Evolutionary conservation across 2,888 invertebrate species (phyloP).

Genomic region (Tenthredo distinguenda): DNA sequence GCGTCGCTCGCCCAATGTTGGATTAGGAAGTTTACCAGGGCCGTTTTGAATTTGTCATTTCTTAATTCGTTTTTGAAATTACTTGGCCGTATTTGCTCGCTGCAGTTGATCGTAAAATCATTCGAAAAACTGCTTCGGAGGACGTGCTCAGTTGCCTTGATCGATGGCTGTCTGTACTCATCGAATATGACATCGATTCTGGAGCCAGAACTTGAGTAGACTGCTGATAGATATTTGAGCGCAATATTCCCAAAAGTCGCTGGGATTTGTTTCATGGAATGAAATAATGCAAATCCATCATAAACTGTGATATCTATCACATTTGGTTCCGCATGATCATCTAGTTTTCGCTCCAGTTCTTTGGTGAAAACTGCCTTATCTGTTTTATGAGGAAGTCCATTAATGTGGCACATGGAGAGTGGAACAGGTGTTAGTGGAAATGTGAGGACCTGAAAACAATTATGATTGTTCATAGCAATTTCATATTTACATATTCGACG

Average conservation of each 20-base stretch:
- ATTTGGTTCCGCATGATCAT: neutral
- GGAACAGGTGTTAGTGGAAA: constrained; percentile 60
- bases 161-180: constrained; percentile 56
- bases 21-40: constrained; percentile 54
- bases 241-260: constrained; percentile 17
- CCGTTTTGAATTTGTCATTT: constrained; percentile 52
- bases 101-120: constrained; percentile 39
- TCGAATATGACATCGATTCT: constrained; percentile 62
- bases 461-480: neutral
- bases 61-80: constrained; percentile 52
- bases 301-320: constrained; percentile 5
- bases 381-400: constrained; percentile 59
- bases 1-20: constrained; percentile 53
- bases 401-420: constrained; percentile 57
- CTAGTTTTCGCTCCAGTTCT: constrained; percentile 51
- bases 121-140: constrained; percentile 55
- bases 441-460: constrained; percentile 52
- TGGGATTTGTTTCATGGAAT: constrained; percentile 44
- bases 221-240: constrained; percentile 28
- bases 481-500: too few species aligned
- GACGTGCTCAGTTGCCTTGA: constrained; percentile 60
- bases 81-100: constrained; percentile 38
- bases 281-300: constrained; percentile 35
- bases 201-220: constrained; percentile 32
- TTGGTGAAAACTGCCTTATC: constrained; percentile 58